Conservation (phyloP, 2,888 invertebrate species). For the Zonitis immaculata region DNA sequence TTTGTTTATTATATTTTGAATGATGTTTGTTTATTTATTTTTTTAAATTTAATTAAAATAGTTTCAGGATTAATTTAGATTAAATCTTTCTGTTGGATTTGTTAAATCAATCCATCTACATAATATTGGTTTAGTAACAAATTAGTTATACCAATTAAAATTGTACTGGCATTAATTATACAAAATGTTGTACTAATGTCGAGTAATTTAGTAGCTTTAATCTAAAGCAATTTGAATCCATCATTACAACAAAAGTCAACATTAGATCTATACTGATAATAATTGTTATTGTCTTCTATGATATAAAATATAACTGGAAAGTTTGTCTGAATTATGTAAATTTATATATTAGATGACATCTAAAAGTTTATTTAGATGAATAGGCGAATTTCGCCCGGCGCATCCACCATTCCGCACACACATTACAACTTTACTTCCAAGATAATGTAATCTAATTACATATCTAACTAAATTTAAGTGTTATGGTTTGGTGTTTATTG, state of each 20-base stretch:
- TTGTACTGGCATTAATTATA: conserved; percentile 15
- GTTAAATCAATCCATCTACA: conserved; percentile 19
- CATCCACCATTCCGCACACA: neutral
- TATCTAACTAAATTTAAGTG: neutral
- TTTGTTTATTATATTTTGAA: too few species aligned
- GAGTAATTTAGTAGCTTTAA: conserved; percentile 4
- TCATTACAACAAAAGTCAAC: neutral
- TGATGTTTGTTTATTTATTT: too few species aligned
- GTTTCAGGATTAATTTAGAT: too few species aligned
- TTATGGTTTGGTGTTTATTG: neutral
- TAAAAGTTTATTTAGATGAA: neutral
- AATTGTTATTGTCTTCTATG: neutral
- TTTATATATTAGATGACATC: neutral
- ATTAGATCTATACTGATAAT: too few species aligned
- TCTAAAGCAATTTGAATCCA: neutral
- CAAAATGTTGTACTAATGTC: conserved; percentile 12
- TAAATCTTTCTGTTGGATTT: too few species aligned
- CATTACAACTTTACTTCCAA: too few species aligned
- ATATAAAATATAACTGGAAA: too few species aligned
- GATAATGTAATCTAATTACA: too few species aligned
- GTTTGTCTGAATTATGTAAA: too few species aligned
- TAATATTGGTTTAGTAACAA: conserved; percentile 19
- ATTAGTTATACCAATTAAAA: conserved; percentile 18
- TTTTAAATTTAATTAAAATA: too few species aligned
- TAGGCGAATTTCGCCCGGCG: neutral